phyloP scores from a whole-genome alignment of 2,888 invertebrate species.

The Herminia tarsipennalis region DNA sequence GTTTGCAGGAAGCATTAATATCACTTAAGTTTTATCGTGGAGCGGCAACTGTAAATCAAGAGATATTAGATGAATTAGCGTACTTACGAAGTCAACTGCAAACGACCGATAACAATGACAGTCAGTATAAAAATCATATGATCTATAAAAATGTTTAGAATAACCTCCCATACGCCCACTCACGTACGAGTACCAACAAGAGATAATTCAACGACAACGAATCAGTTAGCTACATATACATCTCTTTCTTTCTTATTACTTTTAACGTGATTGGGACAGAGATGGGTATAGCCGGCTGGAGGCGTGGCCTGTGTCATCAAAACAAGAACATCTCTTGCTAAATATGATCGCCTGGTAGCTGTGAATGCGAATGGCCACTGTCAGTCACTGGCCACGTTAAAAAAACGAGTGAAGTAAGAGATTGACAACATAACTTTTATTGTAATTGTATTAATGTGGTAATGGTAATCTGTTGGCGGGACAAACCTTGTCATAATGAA shows the following conservation, averaged over 20 bases:
- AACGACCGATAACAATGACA: background rate
- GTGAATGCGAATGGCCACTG: slow-evolving; percentile 13
- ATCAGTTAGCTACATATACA: background rate
- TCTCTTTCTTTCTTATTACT: slow-evolving; percentile 17
- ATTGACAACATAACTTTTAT: too few species aligned
- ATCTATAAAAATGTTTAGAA: slow-evolving; percentile 6
- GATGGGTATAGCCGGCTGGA: slow-evolving; percentile 12
- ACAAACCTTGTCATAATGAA: too few species aligned
- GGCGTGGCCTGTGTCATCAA: slow-evolving; percentile 19
- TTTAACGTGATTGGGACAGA: slow-evolving; percentile 10
- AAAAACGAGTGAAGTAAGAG: too few species aligned
- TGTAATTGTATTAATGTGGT: too few species aligned
- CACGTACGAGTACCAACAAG: background rate
- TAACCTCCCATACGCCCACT: slow-evolving; percentile 9
- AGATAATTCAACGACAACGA: background rate
- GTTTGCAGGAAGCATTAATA: slow-evolving; percentile 44
- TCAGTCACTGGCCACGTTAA: too few species aligned
- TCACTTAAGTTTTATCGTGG: slow-evolving; percentile 54
- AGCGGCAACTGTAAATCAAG: slow-evolving; percentile 26
- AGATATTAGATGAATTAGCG: slow-evolving; percentile 43
- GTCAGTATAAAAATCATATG: slow-evolving; percentile 11
- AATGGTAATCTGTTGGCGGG: too few species aligned
- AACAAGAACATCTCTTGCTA: background rate
- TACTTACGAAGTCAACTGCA: slow-evolving; percentile 30
- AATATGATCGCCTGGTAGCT: slow-evolving; percentile 15